Percentiles rank a stretch among this genome's conserved stretches.
phyloP scores from a whole-genome alignment of 2,888 invertebrate species.

The Ganaspis brasiliensis region DNA sequence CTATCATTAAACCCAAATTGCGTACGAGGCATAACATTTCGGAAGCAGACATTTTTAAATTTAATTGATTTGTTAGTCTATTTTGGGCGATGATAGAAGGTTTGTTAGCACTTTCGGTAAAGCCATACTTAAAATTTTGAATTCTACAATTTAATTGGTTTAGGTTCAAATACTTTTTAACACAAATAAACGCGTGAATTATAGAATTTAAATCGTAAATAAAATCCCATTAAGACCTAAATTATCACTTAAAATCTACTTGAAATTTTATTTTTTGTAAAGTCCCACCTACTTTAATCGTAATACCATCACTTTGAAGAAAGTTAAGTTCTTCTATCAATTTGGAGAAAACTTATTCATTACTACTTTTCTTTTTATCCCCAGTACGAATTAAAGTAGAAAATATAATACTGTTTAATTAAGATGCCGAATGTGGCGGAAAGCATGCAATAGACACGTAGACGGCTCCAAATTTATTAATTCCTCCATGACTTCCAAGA shows the following conservation, averaged over 20 bases:
- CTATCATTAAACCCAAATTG: constrained; percentile 44
- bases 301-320: constrained; percentile 14
- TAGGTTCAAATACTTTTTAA: constrained; percentile 42
- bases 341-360: constrained; percentile 26
- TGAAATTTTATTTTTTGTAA: constrained; percentile 23
- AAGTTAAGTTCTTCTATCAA: constrained; percentile 41
- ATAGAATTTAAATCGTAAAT: constrained; percentile 27
- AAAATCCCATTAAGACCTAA: background rate
- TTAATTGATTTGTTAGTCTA: constrained; percentile 23
- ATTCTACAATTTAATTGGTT: constrained; percentile 21
- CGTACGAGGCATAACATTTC: constrained; percentile 41
- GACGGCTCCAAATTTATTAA: constrained; percentile 10
- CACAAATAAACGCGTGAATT: constrained; percentile 32
- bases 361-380: constrained; percentile 38
- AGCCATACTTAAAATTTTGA: constrained; percentile 28
- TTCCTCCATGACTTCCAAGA: constrained; percentile 32
- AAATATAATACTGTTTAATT: constrained; percentile 23
- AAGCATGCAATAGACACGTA: constrained; percentile 30
- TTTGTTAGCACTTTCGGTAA: constrained; percentile 4
- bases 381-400: constrained; percentile 6
- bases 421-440: constrained; percentile 2
- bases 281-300: background rate
- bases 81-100: constrained; percentile 1
- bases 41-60: constrained; percentile 38
- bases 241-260: background rate